phyloP scores from a whole-genome alignment of 2,888 invertebrate genomes.

The Drosophila neonasuta region DNA sequence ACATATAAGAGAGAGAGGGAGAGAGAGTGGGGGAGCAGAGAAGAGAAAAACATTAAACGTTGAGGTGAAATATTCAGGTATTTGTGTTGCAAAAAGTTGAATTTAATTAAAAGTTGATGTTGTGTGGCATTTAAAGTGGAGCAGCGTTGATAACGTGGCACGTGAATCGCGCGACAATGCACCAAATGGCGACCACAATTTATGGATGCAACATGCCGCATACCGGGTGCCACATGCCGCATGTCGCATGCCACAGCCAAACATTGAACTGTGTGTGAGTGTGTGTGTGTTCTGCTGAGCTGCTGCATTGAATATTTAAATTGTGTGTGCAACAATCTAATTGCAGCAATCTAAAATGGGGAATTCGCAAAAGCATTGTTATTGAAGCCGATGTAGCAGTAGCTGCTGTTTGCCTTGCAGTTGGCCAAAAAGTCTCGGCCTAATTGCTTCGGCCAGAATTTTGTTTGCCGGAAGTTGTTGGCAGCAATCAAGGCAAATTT shows the following conservation, averaged over 20 bases:
- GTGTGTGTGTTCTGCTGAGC: background rate
- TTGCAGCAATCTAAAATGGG: constrained; percentile 42
- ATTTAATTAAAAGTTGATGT: constrained; percentile 42
- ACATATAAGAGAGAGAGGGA: background rate
- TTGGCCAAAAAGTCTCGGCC: constrained; percentile 9
- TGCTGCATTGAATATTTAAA: constrained; percentile 34
- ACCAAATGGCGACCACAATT: constrained; percentile 60
- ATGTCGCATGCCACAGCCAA: constrained; percentile 12
- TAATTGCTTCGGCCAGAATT: constrained; percentile 32
- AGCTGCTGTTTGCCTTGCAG: background rate
- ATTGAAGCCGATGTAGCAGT: background rate
- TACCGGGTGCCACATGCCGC: constrained; percentile 27
- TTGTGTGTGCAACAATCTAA: constrained; percentile 16
- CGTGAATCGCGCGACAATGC: constrained; percentile 38
- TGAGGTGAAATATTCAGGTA: constrained; percentile 17
- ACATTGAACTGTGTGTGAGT: constrained; percentile 12
- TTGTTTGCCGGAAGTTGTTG: constrained; percentile 43
- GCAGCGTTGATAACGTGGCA: constrained; percentile 31
- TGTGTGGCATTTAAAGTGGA: constrained; percentile 23
- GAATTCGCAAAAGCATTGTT: constrained; percentile 19
- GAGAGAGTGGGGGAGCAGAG: background rate
- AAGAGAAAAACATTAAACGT: background rate
- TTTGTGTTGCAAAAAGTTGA: constrained; percentile 29
- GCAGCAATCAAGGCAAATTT: constrained; percentile 43
- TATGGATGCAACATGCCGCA: constrained; percentile 53